Evolutionary conservation across 2,888 invertebrate species (phyloP).

Genomic region (Lordiphosa andalusiaca): DNA sequence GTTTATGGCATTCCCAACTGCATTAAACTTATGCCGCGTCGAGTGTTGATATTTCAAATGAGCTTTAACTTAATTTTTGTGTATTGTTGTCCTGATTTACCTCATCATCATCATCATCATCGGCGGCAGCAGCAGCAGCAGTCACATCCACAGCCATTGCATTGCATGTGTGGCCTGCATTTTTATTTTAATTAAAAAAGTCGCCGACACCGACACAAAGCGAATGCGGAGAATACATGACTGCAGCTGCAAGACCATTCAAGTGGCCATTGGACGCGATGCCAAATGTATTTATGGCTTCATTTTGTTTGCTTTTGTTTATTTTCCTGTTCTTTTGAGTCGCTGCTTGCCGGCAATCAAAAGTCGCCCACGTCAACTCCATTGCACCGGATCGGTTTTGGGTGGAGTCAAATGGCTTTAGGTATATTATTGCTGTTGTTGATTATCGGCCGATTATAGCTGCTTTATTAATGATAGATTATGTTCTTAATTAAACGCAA

Average conservation of each 20-base stretch:
- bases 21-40: constrained; percentile 17
- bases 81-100: constrained; percentile 63
- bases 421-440: constrained; percentile 14
- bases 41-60: constrained; percentile 56
- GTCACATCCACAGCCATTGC: constrained; percentile 15
- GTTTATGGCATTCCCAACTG: constrained; percentile 41
- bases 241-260: constrained; percentile 32
- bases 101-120: constrained; percentile 30
- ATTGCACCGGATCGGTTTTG: constrained; percentile 3
- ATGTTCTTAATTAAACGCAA: constrained; percentile 24
- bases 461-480: constrained; percentile 25
- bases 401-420: constrained; percentile 26
- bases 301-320: constrained; percentile 53
- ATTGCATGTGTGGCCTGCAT: constrained; percentile 45
- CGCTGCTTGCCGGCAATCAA: constrained; percentile 6
- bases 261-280: constrained; percentile 58
- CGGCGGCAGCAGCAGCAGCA: background rate
- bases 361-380: constrained; percentile 11
- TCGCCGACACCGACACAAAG: constrained; percentile 61
- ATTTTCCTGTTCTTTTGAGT: constrained; percentile 20
- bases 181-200: constrained; percentile 68
- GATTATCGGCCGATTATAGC: constrained; percentile 19
- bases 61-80: constrained; percentile 66
- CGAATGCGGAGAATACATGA: constrained; percentile 39
- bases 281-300: constrained; percentile 70